These are phyloP conservation scores for Sinotaia quadrata DNA, from an alignment of 2,888 invertebrate genomes.

Conservation along the genomic window DNA sequence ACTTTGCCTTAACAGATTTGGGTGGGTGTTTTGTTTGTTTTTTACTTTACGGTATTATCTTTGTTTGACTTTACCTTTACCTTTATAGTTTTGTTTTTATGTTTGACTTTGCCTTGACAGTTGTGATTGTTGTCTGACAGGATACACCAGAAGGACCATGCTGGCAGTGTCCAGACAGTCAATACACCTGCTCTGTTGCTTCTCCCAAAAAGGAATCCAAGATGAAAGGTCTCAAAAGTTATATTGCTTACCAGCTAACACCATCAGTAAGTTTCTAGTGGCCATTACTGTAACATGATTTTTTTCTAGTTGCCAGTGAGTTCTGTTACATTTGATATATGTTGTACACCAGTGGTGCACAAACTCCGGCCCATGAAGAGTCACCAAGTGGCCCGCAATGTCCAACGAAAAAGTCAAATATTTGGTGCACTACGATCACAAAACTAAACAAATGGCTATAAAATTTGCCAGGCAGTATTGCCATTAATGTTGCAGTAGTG, in stretches of 20 bases:
- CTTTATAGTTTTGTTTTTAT: too few species aligned
- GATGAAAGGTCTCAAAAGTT: constrained; percentile 96
- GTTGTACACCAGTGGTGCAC: too few species aligned
- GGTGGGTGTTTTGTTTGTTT: too few species aligned
- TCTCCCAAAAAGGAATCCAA: constrained; percentile 98
- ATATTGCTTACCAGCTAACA: constrained; percentile 95
- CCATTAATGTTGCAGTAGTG: too few species aligned
- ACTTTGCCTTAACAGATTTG: too few species aligned
- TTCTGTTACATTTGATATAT: neutral
- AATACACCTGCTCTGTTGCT: constrained; percentile 88
- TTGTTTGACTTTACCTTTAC: too few species aligned
- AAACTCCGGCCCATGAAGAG: too few species aligned
- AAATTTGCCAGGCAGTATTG: too few species aligned
- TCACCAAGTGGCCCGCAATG: too few species aligned
- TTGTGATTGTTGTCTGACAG: constrained; percentile 43
- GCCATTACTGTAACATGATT: neutral
- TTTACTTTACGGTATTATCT: too few species aligned
- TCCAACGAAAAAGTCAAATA: too few species aligned
- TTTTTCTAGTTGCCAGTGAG: neutral
- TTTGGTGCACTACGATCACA: neutral
- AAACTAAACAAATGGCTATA: neutral
- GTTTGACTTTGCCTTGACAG: too few species aligned
- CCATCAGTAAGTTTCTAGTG: constrained; percentile 80
- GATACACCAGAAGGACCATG: constrained; percentile 82
- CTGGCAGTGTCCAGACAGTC: constrained; percentile 82